Evolutionary conservation across 2,888 invertebrate species (phyloP).

Genomic region (Hoplodrina blanda): DNA sequence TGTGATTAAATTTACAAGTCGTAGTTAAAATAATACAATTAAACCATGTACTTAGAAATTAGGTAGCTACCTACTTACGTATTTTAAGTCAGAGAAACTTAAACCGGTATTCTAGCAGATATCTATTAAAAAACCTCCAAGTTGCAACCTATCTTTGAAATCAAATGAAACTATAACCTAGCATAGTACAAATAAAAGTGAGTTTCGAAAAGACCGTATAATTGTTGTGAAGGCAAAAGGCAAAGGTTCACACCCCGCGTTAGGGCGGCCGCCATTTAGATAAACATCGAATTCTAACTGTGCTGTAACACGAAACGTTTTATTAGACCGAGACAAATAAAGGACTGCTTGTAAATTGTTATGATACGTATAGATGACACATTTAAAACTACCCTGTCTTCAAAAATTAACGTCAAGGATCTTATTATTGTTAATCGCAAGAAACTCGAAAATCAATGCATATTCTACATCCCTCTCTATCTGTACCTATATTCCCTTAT

Average conservation of each 20-base stretch:
- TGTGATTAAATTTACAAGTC: neutral
- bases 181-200: constrained; percentile 63
- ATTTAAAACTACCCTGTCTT: constrained; percentile 17
- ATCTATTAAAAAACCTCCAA: constrained; percentile 25
- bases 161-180: constrained; percentile 70
- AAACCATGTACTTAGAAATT: constrained; percentile 6
- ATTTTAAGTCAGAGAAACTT: neutral
- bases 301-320: constrained; percentile 83
- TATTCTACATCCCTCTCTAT: neutral
- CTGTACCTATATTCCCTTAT: too few species aligned
- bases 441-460: neutral
- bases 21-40: constrained; percentile 24
- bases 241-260: constrained; percentile 83
- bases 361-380: constrained; percentile 45
- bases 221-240: constrained; percentile 77
- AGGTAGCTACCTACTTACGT: neutral
- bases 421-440: neutral
- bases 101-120: constrained; percentile 13
- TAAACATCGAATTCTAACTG: constrained; percentile 86
- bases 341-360: constrained; percentile 72
- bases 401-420: constrained; percentile 20
- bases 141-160: constrained; percentile 12
- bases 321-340: constrained; percentile 78
- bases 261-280: constrained; percentile 82
- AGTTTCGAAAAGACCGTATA: constrained; percentile 69